Evolutionary conservation across 2,888 invertebrate species (phyloP).

Genomic region (Disparrhopalites patrizii): DNA sequence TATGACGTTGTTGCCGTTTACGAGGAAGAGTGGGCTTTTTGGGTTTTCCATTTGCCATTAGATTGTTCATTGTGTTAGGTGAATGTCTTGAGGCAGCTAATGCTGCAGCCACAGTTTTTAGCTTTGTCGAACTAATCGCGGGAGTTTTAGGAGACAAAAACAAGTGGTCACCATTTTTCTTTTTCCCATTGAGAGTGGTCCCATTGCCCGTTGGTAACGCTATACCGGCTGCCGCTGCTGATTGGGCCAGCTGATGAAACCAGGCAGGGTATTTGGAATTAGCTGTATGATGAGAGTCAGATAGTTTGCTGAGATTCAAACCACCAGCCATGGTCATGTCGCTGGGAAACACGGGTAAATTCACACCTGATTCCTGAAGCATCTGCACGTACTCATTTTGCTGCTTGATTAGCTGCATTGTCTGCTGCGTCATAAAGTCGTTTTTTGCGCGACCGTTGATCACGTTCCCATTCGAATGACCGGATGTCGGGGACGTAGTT

Average conservation of each 20-base stretch:
- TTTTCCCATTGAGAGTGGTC: slow-evolving; percentile 23
- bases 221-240: slow-evolving; percentile 31
- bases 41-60: slow-evolving; percentile 18
- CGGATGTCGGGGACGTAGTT: slow-evolving; percentile 23
- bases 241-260: slow-evolving; percentile 41
- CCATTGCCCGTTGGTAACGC: background rate
- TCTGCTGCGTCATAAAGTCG: slow-evolving; percentile 40
- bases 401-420: slow-evolving; percentile 42
- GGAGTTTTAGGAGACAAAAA: slow-evolving; percentile 46
- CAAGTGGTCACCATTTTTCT: slow-evolving; percentile 30
- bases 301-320: slow-evolving; percentile 17
- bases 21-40: slow-evolving; percentile 15
- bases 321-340: slow-evolving; percentile 26
- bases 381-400: slow-evolving; percentile 44
- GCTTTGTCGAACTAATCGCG: slow-evolving; percentile 33
- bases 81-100: slow-evolving; percentile 39
- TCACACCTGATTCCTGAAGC: slow-evolving; percentile 40
- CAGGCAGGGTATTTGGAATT: slow-evolving; percentile 33
- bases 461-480: background rate
- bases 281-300: slow-evolving; percentile 24
- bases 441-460: background rate
- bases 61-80: background rate
- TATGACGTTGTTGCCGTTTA: slow-evolving; percentile 20
- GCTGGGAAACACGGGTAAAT: slow-evolving; percentile 28
- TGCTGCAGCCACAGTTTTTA: slow-evolving; percentile 46